Conservation (phyloP, 1,140 invertebrate species). For the Listronotus oregonensis region DNA sequence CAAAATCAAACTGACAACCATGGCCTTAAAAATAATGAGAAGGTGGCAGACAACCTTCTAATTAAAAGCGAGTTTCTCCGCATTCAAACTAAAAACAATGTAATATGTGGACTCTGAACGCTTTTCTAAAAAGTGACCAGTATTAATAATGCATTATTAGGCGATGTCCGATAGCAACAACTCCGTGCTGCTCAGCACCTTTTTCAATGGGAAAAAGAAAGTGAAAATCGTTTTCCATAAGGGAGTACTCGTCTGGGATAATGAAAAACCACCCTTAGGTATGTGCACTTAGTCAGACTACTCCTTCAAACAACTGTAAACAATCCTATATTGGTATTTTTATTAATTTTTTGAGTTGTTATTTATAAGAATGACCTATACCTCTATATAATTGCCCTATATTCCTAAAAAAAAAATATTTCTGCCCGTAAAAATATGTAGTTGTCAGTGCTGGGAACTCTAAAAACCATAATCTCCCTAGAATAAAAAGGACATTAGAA, state of each 20-base stretch:
- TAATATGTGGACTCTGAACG: conserved; percentile 8
- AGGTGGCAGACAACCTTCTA: conserved; percentile 4
- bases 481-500: no score
- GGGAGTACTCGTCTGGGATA: conserved; percentile 68
- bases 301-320: no score
- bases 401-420: no score
- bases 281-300: conserved; percentile 46
- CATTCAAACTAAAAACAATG: conserved; percentile 4
- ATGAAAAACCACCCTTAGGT: conserved; percentile 62
- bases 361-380: no score
- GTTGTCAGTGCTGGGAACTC: no score
- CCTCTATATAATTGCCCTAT: no score
- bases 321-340: no score
- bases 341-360: no score
- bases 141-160: conserved; percentile 12
- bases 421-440: no score
- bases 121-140: background rate
- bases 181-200: conserved; percentile 65
- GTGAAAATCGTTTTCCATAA: conserved; percentile 69
- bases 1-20: no score
- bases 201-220: conserved; percentile 66
- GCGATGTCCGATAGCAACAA: conserved; percentile 46
- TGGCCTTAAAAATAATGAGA: background rate
- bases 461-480: no score
- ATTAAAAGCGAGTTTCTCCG: background rate